A percentile compares a stretch with the other conserved stretches of the same genome.
phyloP scores from a whole-genome alignment of 1,140 invertebrate genomes.

The Diuraphis noxia region DNA sequence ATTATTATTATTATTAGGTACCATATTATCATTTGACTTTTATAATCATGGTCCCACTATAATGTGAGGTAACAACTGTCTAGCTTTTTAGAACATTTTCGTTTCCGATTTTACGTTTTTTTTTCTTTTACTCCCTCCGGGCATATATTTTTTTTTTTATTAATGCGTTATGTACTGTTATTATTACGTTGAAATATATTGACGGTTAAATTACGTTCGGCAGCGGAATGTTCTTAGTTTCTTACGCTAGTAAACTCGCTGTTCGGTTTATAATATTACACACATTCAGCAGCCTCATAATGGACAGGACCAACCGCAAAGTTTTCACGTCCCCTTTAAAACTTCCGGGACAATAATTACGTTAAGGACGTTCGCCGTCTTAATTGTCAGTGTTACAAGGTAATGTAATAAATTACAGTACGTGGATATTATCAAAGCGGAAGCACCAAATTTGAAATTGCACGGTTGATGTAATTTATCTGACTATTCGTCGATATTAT shows the following conservation, averaged over 20 bases:
- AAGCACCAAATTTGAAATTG: not conserved
- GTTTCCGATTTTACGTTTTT: not conserved
- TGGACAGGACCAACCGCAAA: not conserved
- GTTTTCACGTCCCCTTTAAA: conserved; percentile 9
- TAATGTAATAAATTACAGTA: conserved; percentile 19
- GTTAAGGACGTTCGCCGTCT: conserved; percentile 24
- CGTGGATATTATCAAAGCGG: conserved; percentile 11
- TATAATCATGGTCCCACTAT: no score
- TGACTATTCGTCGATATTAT: not conserved
- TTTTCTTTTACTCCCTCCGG: no score
- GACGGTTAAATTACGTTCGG: not conserved
- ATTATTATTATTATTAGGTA: not conserved
- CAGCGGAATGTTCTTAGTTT: not conserved
- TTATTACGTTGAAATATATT: not conserved
- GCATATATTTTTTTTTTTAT: not conserved
- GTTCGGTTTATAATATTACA: conserved; percentile 25
- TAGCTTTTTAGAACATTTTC: not conserved
- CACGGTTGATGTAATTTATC: not conserved
- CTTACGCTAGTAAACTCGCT: not conserved
- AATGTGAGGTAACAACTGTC: not conserved
- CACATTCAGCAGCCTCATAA: not conserved
- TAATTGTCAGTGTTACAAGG: not conserved
- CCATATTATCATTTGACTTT: not conserved
- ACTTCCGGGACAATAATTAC: conserved; percentile 36
- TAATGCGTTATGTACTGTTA: not conserved